These are phyloP conservation scores for Octodon degus DNA, from an alignment of 2,113 vertebrate genomes.

Conservation along the genomic window DNA sequence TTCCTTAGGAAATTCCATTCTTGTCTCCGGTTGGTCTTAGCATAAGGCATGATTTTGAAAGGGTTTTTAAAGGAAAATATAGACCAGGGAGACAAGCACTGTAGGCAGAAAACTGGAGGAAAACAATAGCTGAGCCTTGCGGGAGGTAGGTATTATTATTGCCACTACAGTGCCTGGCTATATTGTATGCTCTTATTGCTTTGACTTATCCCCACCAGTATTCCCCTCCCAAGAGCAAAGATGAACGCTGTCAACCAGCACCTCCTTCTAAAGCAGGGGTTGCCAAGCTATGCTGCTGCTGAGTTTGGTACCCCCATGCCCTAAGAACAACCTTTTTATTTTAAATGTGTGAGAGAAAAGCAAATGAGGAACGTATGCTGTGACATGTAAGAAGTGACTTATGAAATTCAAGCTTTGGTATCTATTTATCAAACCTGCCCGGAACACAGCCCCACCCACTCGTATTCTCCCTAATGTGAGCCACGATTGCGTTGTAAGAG, in stretches of 20 bases:
- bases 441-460: not conserved
- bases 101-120: not conserved
- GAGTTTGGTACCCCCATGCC: not conserved
- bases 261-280: not conserved
- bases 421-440: not conserved
- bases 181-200: not conserved
- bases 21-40: not conserved
- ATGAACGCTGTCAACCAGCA: not conserved
- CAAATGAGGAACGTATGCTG: not conserved
- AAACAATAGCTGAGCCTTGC: not conserved
- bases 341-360: conserved; percentile 7
- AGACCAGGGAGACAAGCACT: not conserved
- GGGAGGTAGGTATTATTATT: not conserved
- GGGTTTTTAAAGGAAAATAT: not conserved
- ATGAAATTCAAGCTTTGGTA: not conserved
- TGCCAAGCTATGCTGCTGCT: not conserved
- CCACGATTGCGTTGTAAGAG: not conserved
- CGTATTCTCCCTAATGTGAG: rapidly evolving
- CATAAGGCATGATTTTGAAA: not conserved
- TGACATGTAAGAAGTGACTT: not conserved
- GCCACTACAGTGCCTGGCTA: not conserved
- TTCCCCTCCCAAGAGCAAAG: not conserved
- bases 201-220: not conserved
- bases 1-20: not conserved
- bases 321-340: not conserved